Evolutionary conservation across 1,140 invertebrate genomes (phyloP).

Genomic region (Akabosia matsudoensis): DNA sequence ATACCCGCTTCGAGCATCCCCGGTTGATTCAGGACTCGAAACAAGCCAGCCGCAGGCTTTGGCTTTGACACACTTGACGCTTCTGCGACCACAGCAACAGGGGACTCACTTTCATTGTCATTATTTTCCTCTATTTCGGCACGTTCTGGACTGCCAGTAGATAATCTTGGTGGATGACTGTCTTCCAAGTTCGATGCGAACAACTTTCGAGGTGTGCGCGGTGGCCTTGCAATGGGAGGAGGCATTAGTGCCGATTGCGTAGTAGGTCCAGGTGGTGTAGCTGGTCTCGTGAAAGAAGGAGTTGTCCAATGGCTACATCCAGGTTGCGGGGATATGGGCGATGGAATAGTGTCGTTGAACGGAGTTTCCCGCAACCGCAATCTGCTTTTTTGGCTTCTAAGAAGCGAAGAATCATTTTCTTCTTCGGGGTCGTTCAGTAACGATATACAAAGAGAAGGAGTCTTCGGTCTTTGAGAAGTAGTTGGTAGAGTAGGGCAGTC

Average conservation of each 20-base stretch:
- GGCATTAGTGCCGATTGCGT: background rate
- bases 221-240: constrained; percentile 3
- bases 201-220: background rate
- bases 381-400: too few species aligned
- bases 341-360: background rate
- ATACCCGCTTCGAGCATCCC: constrained; percentile 30
- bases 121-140: background rate
- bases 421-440: background rate
- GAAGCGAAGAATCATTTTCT: background rate
- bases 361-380: too few species aligned
- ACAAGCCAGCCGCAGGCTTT: background rate
- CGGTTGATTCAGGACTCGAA: constrained; percentile 24
- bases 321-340: background rate
- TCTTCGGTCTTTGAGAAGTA: background rate
- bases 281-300: too few species aligned
- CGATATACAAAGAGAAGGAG: too few species aligned
- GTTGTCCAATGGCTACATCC: constrained; percentile 12
- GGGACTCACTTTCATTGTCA: constrained; percentile 10
- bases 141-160: background rate
- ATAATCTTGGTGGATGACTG: background rate
- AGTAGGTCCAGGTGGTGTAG: background rate
- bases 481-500: background rate
- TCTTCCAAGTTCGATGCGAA: background rate
- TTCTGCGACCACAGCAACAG: background rate
- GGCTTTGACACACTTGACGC: background rate